Conservation (phyloP, 2,888 invertebrate genomes). For the Aleiodes alternator region DNA sequence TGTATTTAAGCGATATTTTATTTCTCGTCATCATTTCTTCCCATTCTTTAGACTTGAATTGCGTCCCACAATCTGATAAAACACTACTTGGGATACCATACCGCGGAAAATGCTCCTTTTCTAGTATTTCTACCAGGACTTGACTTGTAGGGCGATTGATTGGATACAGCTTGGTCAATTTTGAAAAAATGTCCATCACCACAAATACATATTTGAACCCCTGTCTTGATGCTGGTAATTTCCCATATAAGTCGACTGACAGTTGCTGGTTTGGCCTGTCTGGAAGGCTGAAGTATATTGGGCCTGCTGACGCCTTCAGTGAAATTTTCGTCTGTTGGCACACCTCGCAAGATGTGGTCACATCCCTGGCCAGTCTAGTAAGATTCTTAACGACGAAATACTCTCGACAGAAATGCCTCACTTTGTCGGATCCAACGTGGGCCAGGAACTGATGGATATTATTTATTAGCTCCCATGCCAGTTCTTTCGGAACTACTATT, state of each 20-base stretch:
- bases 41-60: conserved; percentile 18
- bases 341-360: background rate
- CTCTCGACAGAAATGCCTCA: background rate
- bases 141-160: no score
- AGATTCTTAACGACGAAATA: conserved; percentile 6
- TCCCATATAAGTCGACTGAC: no score
- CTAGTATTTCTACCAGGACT: background rate
- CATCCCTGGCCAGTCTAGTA: background rate
- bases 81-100: background rate
- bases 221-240: no score
- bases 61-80: conserved; percentile 13
- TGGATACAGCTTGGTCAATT: no score
- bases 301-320: background rate
- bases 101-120: background rate
- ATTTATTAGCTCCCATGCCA: conserved; percentile 6
- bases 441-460: background rate
- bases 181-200: no score
- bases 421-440: conserved; percentile 10
- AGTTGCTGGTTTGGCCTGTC: no score
- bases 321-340: conserved; percentile 22
- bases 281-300: background rate
- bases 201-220: no score
- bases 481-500: background rate
- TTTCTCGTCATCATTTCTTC: background rate
- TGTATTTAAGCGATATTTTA: background rate